These are phyloP conservation scores for Callipepla squamata DNA, from an alignment of 2,113 vertebrate species.

Conservation along the genomic window DNA sequence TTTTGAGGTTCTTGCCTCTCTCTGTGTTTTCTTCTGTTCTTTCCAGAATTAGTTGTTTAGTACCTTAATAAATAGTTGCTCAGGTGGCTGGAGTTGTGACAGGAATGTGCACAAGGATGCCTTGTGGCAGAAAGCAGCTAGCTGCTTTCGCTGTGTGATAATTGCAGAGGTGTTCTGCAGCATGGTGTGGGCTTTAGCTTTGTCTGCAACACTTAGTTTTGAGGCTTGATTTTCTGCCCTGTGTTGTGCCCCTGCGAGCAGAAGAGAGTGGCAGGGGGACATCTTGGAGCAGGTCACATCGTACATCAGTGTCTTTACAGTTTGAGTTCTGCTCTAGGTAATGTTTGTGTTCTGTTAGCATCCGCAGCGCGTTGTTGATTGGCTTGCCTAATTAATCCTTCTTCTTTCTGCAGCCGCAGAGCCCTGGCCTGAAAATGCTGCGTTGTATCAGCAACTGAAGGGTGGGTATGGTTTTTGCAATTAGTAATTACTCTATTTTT, in stretches of 20 bases:
- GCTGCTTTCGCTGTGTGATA: not conserved
- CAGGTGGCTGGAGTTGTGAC: not conserved
- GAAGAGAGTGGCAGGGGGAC: not conserved
- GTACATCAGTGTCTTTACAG: conserved; percentile 8
- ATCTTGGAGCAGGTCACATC: conserved; percentile 28
- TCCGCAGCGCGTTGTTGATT: conserved; percentile 25
- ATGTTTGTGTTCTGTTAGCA: conserved; percentile 10
- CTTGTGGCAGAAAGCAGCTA: not conserved
- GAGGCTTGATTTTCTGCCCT: not conserved
- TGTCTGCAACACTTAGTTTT: not conserved
- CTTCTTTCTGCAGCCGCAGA: conserved; percentile 78
- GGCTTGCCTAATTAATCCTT: conserved; percentile 60
- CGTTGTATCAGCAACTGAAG: conserved; percentile 83
- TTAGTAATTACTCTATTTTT: conserved; percentile 67
- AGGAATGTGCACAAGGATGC: not conserved
- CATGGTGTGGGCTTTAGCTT: not conserved
- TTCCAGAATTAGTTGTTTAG: not conserved
- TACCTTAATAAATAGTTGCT: not conserved
- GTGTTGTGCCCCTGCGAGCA: not conserved
- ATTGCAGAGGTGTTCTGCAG: not conserved
- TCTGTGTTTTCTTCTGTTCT: not conserved
- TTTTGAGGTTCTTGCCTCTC: not conserved
- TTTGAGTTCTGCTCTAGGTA: not conserved
- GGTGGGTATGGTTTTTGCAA: conserved; percentile 72
- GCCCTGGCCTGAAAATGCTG: conserved; percentile 86